phyloP scores from a whole-genome alignment of 2,113 vertebrate genomes.

The Phaetusa simplex region DNA sequence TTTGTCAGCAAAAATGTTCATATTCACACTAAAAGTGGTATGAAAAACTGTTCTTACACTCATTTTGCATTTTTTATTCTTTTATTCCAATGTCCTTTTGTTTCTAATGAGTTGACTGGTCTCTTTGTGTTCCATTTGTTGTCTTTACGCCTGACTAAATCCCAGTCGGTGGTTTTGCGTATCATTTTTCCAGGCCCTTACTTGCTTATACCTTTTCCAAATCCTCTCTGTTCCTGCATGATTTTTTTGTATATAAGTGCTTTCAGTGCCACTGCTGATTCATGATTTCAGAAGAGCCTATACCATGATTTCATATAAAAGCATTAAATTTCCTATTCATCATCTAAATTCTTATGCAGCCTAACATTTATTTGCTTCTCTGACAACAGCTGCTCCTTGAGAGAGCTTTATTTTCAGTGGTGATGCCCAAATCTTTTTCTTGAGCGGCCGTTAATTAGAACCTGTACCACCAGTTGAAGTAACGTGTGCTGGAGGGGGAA shows the following conservation, averaged over 20 bases:
- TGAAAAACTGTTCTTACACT: background rate
- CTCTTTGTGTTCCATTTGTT: background rate
- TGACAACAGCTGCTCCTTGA: background rate
- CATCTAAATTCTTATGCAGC: background rate
- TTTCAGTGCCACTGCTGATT: background rate
- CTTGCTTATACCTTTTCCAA: background rate
- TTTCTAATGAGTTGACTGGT: background rate
- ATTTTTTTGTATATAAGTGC: background rate
- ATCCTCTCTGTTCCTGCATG: background rate
- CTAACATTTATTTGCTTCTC: background rate
- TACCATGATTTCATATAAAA: background rate
- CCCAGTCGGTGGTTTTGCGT: background rate
- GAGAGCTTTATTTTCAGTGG: background rate
- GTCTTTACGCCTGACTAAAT: background rate
- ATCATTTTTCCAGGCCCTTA: background rate
- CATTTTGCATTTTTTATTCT: background rate
- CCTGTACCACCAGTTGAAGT: background rate
- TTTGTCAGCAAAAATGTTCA: background rate
- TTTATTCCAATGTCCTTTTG: background rate
- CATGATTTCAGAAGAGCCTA: background rate
- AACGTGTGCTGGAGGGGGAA: background rate
- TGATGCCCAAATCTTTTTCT: background rate
- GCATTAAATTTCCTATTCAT: background rate
- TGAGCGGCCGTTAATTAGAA: background rate
- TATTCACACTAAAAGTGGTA: background rate